Conservation (phyloP, 2,888 invertebrate genomes). For the Ornithoptera alexandrae region DNA sequence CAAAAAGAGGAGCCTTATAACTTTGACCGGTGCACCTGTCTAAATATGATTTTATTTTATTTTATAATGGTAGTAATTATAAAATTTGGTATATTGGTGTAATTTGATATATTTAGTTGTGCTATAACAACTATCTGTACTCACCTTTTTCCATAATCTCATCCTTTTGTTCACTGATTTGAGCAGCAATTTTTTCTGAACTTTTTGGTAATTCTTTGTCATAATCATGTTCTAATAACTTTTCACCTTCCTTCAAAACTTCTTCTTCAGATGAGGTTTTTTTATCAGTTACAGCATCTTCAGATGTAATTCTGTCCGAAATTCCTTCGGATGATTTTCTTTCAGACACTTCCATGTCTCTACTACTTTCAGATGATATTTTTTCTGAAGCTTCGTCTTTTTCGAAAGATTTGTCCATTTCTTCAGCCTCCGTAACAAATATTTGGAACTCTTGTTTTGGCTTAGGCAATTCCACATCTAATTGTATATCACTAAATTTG, state of each 20-base stretch:
- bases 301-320: constrained; percentile 74
- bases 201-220: constrained; percentile 37
- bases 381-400: constrained; percentile 74
- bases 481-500: constrained; percentile 65
- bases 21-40: too few relatives aligned
- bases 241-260: constrained; percentile 48
- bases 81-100: too few relatives aligned
- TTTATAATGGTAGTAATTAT: too few relatives aligned
- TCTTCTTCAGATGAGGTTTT: constrained; percentile 76
- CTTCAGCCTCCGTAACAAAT: constrained; percentile 74
- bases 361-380: constrained; percentile 76
- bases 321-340: constrained; percentile 75
- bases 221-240: constrained; percentile 39
- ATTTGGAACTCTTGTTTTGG: constrained; percentile 71
- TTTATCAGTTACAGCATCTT: constrained; percentile 76
- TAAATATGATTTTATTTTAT: too few relatives aligned
- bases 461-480: constrained; percentile 53
- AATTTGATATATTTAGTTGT: neutral
- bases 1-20: too few relatives aligned
- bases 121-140: neutral
- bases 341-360: constrained; percentile 75
- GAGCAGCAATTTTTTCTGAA: constrained; percentile 46
- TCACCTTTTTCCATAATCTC: constrained; percentile 55
- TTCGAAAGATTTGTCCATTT: constrained; percentile 66
- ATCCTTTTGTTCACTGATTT: constrained; percentile 46